Evolutionary conservation across 2,888 invertebrate genomes (phyloP).

Genomic region (Thymelicus sylvestris): DNA sequence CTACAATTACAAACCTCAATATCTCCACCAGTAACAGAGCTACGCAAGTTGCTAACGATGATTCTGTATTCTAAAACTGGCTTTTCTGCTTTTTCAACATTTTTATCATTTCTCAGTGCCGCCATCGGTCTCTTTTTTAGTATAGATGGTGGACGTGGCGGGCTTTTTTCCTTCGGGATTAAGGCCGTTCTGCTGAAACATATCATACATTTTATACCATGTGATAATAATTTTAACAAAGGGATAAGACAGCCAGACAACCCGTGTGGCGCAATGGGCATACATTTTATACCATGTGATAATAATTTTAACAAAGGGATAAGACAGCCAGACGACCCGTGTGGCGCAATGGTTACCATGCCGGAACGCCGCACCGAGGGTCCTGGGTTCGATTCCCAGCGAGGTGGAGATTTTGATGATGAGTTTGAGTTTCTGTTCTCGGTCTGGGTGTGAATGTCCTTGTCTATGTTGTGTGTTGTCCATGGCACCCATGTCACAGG

Average conservation of each 20-base stretch:
- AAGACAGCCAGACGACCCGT: too few relatives aligned
- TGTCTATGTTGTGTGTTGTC: too few relatives aligned
- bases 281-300: neutral
- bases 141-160: constrained; percentile 76
- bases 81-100: constrained; percentile 62
- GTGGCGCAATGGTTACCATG: too few relatives aligned
- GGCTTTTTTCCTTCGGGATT: constrained; percentile 66
- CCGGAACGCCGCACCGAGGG: too few relatives aligned
- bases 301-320: neutral
- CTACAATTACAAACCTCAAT: constrained; percentile 89
- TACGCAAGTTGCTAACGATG: constrained; percentile 95
- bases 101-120: constrained; percentile 65
- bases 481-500: too few relatives aligned
- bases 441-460: too few relatives aligned
- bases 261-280: too few relatives aligned
- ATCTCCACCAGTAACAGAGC: constrained; percentile 94
- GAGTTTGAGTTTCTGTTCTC: too few relatives aligned
- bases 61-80: constrained; percentile 90
- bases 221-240: neutral
- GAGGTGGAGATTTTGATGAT: too few relatives aligned
- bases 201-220: neutral
- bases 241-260: neutral
- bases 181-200: constrained; percentile 55
- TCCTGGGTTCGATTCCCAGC: too few relatives aligned
- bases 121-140: constrained; percentile 81